phyloP scores from a whole-genome alignment of 2,113 vertebrate species.

The Lophura nycthemera region DNA sequence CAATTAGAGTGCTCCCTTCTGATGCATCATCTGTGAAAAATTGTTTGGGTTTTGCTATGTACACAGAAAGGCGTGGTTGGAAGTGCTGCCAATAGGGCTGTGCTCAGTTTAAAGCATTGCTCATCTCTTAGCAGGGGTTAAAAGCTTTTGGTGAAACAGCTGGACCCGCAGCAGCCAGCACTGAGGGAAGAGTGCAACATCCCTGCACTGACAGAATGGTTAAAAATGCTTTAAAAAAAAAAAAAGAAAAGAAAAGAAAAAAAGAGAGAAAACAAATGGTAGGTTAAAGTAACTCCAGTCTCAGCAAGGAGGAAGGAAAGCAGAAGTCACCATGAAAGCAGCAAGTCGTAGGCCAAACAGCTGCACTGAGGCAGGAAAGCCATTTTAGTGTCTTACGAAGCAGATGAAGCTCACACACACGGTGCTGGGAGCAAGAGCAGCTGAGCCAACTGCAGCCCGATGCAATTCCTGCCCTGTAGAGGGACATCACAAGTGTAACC shows the following conservation, averaged over 20 bases:
- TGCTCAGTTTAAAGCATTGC: neutral
- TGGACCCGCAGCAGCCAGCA: neutral
- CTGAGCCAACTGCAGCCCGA: neutral
- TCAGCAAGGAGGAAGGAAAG: neutral
- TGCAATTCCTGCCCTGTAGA: neutral
- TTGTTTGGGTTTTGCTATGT: constrained; percentile 9
- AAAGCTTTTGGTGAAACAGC: neutral
- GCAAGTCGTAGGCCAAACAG: neutral
- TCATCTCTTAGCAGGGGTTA: neutral
- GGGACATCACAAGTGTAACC: constrained; percentile 50
- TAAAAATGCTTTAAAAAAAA: neutral
- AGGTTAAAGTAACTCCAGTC: neutral
- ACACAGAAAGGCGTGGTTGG: neutral
- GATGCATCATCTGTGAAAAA: constrained; percentile 48
- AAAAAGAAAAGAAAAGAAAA: no score
- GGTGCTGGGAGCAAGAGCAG: neutral
- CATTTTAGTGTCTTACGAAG: neutral
- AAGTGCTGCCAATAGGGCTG: neutral
- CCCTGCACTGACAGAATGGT: no score
- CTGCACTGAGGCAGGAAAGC: neutral
- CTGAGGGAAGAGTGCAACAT: neutral
- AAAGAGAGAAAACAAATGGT: neutral
- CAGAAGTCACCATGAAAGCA: neutral
- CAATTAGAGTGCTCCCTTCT: constrained; percentile 61
- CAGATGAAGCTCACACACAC: neutral